Conservation (phyloP, 1,140 invertebrate species). For the Drosophila subpulchrella region DNA sequence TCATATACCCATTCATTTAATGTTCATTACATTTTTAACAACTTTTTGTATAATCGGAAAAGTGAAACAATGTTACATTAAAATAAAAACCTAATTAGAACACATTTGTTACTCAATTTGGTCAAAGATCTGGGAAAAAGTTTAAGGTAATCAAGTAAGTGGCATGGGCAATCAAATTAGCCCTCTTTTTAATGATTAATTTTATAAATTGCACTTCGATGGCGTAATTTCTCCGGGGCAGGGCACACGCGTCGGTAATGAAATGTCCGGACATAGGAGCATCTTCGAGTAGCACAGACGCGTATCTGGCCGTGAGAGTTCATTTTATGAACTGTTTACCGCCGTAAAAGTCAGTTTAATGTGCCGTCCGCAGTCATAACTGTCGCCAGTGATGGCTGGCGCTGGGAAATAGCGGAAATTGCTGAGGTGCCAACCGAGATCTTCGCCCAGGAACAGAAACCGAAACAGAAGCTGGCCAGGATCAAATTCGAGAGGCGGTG, state of each 20-base stretch:
- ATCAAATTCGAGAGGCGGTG: conserved; percentile 62
- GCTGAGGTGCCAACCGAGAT: conserved; percentile 54
- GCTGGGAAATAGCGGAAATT: conserved; percentile 71
- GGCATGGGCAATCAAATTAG: background rate
- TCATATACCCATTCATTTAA: too few species aligned
- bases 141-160: background rate
- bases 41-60: too few species aligned
- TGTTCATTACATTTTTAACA: too few species aligned
- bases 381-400: conserved; percentile 59
- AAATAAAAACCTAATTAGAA: too few species aligned
- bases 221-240: conserved; percentile 4
- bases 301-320: conserved; percentile 38
- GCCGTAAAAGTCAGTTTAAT: conserved; percentile 81
- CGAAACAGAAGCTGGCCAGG: conserved; percentile 72
- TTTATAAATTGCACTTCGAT: conserved; percentile 19
- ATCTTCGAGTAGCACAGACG: conserved; percentile 42
- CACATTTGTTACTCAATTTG: too few species aligned
- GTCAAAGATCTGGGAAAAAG: too few species aligned
- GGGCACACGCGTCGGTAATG: conserved; percentile 37
- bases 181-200: conserved; percentile 7
- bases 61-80: too few species aligned
- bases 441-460: conserved; percentile 18
- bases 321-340: conserved; percentile 79
- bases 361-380: conserved; percentile 71
- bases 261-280: conserved; percentile 29